Evolutionary conservation across 2,113 vertebrate genomes (phyloP).

Genomic region (Polyodon spathula): DNA sequence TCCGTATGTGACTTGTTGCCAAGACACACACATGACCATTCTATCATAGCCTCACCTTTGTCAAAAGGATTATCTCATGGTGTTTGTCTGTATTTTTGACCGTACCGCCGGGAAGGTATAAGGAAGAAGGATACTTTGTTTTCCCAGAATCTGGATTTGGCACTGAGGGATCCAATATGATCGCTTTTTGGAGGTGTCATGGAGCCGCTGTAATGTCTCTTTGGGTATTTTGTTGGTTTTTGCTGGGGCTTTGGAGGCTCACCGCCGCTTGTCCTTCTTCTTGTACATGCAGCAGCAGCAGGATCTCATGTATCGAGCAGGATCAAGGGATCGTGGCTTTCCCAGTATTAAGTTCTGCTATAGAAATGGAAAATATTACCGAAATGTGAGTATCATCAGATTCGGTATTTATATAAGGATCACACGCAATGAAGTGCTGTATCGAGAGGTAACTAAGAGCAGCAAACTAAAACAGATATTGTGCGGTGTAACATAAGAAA

Average conservation of each 20-base stretch:
- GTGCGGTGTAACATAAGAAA: no score
- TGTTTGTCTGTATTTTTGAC: conserved; percentile 27
- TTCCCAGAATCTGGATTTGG: conserved; percentile 38
- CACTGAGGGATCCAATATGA: conserved; percentile 53
- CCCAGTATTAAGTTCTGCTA: conserved; percentile 63
- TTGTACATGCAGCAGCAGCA: conserved; percentile 70
- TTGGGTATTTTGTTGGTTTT: conserved; percentile 61
- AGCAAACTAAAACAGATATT: no score
- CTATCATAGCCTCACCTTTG: conserved; percentile 54
- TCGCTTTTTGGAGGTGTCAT: conserved; percentile 62
- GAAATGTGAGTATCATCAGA: conserved; percentile 77
- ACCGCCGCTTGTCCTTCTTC: conserved; percentile 61
- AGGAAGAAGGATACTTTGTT: conserved; percentile 26
- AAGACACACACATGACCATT: conserved; percentile 43
- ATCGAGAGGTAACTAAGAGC: no score
- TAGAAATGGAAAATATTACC: conserved; percentile 82
- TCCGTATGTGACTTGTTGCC: conserved; percentile 42
- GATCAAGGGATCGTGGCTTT: conserved; percentile 64
- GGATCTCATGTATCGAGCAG: conserved; percentile 73
- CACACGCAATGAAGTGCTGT: no score
- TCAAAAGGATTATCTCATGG: conserved; percentile 43
- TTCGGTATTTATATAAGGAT: background rate
- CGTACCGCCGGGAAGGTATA: conserved; percentile 19
- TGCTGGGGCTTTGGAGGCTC: conserved; percentile 56
- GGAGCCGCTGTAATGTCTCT: conserved; percentile 44